These are phyloP conservation scores for Sinohyriopsis cumingii DNA, from an alignment of 2,888 invertebrate species.

Conservation along the genomic window DNA sequence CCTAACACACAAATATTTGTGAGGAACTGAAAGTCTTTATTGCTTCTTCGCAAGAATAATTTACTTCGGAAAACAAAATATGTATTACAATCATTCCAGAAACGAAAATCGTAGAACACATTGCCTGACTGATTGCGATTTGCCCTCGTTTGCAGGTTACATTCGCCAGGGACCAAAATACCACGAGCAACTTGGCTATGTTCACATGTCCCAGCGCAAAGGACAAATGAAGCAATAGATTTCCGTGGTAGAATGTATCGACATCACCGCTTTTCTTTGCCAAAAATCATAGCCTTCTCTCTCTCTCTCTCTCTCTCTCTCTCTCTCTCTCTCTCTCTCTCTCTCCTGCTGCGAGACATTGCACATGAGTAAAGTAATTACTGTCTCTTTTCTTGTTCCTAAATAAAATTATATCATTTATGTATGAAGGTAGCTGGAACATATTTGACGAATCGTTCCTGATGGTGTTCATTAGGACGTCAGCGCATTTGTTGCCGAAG, in stretches of 20 bases:
- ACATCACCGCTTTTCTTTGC: slow-evolving; percentile 28
- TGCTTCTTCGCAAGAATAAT: too few relatives aligned
- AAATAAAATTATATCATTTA: slow-evolving; percentile 20
- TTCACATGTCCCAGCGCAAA: slow-evolving; percentile 21
- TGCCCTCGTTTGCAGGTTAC: slow-evolving; percentile 22
- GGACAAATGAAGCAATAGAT: slow-evolving; percentile 37
- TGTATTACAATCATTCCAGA: too few relatives aligned
- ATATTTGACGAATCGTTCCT: slow-evolving; percentile 15
- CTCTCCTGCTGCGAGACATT: slow-evolving; percentile 26
- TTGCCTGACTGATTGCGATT: too few relatives aligned
- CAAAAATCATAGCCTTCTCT: slow-evolving; percentile 12
- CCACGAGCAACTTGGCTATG: slow-evolving; percentile 21
- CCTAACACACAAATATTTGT: too few relatives aligned
- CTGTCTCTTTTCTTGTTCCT: slow-evolving; percentile 6
- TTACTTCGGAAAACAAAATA: too few relatives aligned
- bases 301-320: slow-evolving; percentile 15
- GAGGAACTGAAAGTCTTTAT: too few relatives aligned
- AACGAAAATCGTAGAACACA: too few relatives aligned
- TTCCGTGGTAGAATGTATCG: slow-evolving; percentile 27
- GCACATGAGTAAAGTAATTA: slow-evolving; percentile 30
- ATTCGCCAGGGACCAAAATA: slow-evolving; percentile 25
- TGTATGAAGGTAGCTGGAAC: slow-evolving; percentile 17
- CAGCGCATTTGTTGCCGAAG: slow-evolving; percentile 13
- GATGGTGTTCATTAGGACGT: slow-evolving; percentile 20
- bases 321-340: slow-evolving; percentile 12